Base-by-base conservation (phyloP, 2,113 vertebrate genomes). In the Seriola dumerili region DNA sequence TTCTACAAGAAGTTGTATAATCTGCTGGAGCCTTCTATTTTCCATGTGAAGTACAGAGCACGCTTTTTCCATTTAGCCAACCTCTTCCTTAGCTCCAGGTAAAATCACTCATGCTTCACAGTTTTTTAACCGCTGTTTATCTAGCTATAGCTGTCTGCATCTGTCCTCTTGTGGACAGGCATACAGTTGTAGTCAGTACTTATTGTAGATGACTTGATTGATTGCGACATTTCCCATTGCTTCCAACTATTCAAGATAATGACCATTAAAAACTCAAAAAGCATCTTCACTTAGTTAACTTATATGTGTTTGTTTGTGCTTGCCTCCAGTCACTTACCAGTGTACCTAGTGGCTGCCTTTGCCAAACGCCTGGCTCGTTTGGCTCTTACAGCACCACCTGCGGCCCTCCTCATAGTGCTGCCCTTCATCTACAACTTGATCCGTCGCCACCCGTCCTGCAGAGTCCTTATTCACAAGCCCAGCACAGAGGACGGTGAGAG, bases 401-500 rank as follows among this genome's bases (percentile, higher is more conserved):
- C 97, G 55, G 96, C 95, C 21, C 94, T 99, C 0, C 96, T 99
- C 46, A 95, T 99, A 79, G 87, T 96, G 71, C 94, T 99, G 63
- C 97, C 98, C 21, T 97, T 99, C 91, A 93, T 99, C 92, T 98
- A 96, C 65, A 99, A 99, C 86, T 95, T 99, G 44, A 95, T 99
- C 16, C 96, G 97, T 0, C 95, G 97, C 52, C 98, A 99, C 78
- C 98, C 98, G 0, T 95, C 97, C 0, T 97, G 96, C 93, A 95
- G 90, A 3, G 92, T 97, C 71, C 96, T 99, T 0, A 90, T 97
- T 6, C 97, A 99, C 94, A 95, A 96, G 2, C 97, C 98, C 0
- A 85, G 68, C 1, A 77, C 92, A 59, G 88, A 90, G 52, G 81
- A 91, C 7, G 94, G 94, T 95, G 73, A 62, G 88, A 40, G 25